These are phyloP conservation scores for Tiliacea aurago DNA, from an alignment of 2,888 invertebrate species.

Conservation along the genomic window DNA sequence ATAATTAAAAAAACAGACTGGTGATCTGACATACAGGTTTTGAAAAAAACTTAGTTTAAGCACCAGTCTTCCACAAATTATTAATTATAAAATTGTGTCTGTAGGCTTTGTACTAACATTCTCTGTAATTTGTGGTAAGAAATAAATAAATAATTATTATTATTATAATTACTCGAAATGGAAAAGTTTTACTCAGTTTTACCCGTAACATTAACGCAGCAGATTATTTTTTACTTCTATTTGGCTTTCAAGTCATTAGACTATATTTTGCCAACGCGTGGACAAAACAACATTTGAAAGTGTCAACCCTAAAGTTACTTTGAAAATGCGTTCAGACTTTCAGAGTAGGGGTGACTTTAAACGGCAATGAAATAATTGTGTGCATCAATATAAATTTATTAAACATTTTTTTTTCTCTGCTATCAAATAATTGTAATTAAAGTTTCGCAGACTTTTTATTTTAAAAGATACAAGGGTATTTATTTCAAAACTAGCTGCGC, in stretches of 20 bases:
- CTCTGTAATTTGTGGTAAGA: too few relatives aligned
- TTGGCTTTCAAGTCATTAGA: background rate
- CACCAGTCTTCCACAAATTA: too few relatives aligned
- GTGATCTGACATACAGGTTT: too few relatives aligned
- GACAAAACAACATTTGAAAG: background rate
- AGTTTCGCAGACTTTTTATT: background rate
- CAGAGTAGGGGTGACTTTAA: too few relatives aligned
- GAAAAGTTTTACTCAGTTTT: background rate
- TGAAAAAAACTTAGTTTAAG: too few relatives aligned
- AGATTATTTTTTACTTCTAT: background rate
- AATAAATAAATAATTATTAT: too few relatives aligned
- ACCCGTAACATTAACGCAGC: background rate
- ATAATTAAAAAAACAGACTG: too few relatives aligned
- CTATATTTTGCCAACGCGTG: background rate
- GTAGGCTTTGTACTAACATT: too few relatives aligned
- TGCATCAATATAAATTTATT: too few relatives aligned
- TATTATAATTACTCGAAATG: background rate
- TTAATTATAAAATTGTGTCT: too few relatives aligned
- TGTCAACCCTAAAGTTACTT: background rate
- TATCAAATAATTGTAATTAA: background rate
- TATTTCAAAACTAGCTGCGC: background rate
- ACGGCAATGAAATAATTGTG: too few relatives aligned
- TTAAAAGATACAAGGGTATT: background rate
- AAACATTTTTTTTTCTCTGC: too few relatives aligned
- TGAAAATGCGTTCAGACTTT: background rate